Conservation (phyloP, 2,797 vertebrate genomes). For the Acrossocheilus fasciatus region DNA sequence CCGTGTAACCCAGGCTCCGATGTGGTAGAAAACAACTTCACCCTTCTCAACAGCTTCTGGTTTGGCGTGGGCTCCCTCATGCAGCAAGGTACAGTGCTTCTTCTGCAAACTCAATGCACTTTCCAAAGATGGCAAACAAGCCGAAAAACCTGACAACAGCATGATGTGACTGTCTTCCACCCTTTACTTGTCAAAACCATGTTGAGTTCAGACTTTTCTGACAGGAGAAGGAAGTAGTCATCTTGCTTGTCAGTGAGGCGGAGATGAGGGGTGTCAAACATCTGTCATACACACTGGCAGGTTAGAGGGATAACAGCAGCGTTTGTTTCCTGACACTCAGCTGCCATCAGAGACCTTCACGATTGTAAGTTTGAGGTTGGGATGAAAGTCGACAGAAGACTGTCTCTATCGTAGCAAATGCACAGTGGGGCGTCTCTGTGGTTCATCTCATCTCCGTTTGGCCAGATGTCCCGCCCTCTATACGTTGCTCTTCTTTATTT, state of each 20-base stretch:
- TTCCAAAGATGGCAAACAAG: conserved; percentile 62
- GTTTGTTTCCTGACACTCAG: conserved; percentile 74
- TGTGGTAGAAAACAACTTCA: conserved; percentile 98
- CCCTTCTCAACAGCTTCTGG: conserved; percentile 98
- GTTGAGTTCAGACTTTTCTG: conserved; percentile 73
- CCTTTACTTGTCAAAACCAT: conserved; percentile 78
- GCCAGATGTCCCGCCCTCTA: conserved; percentile 1
- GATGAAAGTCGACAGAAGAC: conserved; percentile 57
- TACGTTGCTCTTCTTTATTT: background rate
- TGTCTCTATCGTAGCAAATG: conserved; percentile 32
- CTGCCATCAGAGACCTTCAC: conserved; percentile 65
- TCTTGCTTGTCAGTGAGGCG: conserved; percentile 66
- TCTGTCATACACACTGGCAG: conserved; percentile 79
- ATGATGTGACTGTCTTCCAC: conserved; percentile 42
- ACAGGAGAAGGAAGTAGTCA: conserved; percentile 80
- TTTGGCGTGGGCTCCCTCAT: conserved; percentile 97
- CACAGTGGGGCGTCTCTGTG: conserved; percentile 20
- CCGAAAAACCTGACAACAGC: conserved; percentile 52
- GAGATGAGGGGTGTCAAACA: conserved; percentile 73
- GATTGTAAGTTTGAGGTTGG: conserved; percentile 62
- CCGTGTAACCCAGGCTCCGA: conserved; percentile 97
- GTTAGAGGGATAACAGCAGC: conserved; percentile 72
- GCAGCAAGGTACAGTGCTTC: conserved; percentile 86
- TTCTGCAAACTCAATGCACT: conserved; percentile 37
- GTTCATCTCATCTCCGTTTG: conserved; percentile 34